phyloP scores from a whole-genome alignment of 2,888 invertebrate species.

The Andrena minutula region DNA sequence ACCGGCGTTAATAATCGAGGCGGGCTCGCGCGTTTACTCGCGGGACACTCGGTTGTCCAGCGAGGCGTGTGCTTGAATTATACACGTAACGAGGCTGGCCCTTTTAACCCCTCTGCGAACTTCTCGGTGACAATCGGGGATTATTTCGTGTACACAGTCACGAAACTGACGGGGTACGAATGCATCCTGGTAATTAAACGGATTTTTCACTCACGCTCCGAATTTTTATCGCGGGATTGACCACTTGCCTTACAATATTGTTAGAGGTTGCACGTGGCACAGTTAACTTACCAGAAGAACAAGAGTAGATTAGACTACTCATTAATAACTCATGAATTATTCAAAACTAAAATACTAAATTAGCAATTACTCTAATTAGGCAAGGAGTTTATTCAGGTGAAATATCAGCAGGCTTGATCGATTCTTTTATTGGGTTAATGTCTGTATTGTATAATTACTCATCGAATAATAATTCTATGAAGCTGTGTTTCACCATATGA shows the following conservation, averaged over 20 bases:
- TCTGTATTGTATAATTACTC: no score
- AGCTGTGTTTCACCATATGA: no score
- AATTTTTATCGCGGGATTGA: not conserved
- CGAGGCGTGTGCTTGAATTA: constrained; percentile 46
- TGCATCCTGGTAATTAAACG: not conserved
- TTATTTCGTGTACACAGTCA: not conserved
- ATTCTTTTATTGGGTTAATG: no score
- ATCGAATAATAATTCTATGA: no score
- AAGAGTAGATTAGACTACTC: no score
- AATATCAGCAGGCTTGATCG: no score
- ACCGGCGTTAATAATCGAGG: constrained; percentile 78
- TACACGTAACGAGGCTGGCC: constrained; percentile 14
- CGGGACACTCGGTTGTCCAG: constrained; percentile 47
- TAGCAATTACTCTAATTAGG: no score
- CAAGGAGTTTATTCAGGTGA: no score
- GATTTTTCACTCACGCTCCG: not conserved
- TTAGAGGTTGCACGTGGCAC: not conserved
- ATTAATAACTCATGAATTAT: no score
- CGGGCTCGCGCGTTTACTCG: constrained; percentile 50
- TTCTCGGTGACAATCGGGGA: constrained; percentile 27
- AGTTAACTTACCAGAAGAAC: not conserved
- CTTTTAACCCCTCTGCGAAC: constrained; percentile 16
- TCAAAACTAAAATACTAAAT: no score
- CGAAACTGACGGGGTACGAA: not conserved
- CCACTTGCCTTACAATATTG: not conserved